Evolutionary conservation across 2,888 invertebrate species (phyloP), one percentile per base, ranked within the genome.

Genomic region (Pogonocherus hispidulus): DNA sequence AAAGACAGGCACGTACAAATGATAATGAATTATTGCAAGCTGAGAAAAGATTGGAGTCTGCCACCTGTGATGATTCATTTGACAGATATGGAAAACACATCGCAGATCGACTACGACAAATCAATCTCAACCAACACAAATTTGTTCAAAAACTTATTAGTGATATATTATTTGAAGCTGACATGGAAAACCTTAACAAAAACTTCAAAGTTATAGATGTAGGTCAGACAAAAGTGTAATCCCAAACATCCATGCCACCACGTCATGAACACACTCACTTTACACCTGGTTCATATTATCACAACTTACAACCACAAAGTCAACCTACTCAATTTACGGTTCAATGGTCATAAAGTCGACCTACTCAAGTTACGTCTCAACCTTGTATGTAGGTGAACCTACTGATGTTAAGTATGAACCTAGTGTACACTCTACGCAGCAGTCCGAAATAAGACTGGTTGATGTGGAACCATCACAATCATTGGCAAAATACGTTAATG

Each of bases 121-220:
- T 57, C 57, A 35, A 8, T 54, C 35, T 20, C 22, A 14, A 14
- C 37, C 63, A 63, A 23, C 35, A 54, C 44, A 22, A 18, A 14
- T 20, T 63, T 41, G 63, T 54, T 63, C 35, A 54, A 54, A 63
- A 54, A 63, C 63, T 54, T 41, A 63, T 63, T 27, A 54, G 44
- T 19, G 63, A 64, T 19, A 35, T 64, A 47, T 64, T 55, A 64
- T 64, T 64, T 20, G 49, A 23, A 23, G 23, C 23, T 3, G 23
- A 23, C 4, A 23, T 23, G 23, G 23, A 6, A 4, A 4, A 3
- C 4, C 35, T 64, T 3, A 64, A 2, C 20, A 64, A 47, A 64
- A 32, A 64, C 46, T 56, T 19, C 16, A 8, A 56, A 64, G 18
- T 64, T 52, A 44, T 63, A 35, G 63, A 63, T 49, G 52, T 54